Evolutionary conservation across 2,113 vertebrate genomes (phyloP).

Genomic region (Tetraodon nigroviridis): DNA sequence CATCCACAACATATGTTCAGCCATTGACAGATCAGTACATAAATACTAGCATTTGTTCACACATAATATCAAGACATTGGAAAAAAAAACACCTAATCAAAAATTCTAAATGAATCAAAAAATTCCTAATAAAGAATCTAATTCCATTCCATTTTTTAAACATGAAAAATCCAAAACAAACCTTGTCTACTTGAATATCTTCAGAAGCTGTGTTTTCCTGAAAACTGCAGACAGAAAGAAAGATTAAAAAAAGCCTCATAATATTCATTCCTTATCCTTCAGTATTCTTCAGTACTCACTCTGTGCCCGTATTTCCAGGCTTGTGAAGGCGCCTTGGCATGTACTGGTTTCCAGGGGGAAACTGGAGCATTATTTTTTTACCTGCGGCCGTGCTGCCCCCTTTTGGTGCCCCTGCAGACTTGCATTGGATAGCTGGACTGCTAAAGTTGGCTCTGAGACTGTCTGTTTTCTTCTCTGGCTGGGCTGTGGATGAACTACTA

Average conservation of each 20-base stretch:
- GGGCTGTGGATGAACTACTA: constrained; percentile 54
- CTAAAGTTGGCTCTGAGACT: constrained; percentile 65
- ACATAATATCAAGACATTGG: not conserved
- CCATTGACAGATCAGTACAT: no score
- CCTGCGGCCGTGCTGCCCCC: constrained; percentile 35
- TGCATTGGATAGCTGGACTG: constrained; percentile 62
- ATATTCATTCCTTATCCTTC: not conserved
- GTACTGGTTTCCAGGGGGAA: constrained; percentile 45
- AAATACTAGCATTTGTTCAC: not conserved
- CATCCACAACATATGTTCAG: no score
- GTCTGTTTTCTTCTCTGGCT: constrained; percentile 67
- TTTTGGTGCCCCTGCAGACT: constrained; percentile 18
- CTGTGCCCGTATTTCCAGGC: constrained; percentile 49
- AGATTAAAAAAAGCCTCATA: not conserved
- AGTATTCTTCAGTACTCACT: constrained; percentile 50
- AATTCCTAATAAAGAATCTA: no score
- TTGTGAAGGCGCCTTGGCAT: constrained; percentile 44
- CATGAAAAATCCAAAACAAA: constrained; percentile 27
- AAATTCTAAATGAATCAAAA: no score
- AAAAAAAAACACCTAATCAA: no score
- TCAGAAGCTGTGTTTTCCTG: constrained; percentile 40
- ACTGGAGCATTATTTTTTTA: constrained; percentile 60
- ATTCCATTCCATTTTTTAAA: no score
- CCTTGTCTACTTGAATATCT: constrained; percentile 68
- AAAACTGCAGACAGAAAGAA: constrained; percentile 28